A percentile compares a stretch with the other conserved stretches of the same genome.
These are phyloP conservation scores for Nineta flava DNA, from an alignment of 2,888 invertebrate species.

Conservation along the genomic window DNA sequence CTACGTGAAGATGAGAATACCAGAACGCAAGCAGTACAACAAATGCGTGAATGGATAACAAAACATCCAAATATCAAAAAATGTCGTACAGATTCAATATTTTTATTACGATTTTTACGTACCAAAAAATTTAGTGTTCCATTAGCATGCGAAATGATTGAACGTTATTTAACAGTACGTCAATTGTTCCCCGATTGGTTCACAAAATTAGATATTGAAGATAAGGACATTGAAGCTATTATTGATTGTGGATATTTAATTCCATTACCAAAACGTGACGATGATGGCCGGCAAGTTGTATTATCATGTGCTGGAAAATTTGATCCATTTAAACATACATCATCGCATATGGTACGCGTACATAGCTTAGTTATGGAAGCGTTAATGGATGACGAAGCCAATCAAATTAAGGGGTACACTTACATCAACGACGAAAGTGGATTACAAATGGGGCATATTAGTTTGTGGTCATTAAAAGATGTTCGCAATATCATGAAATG, in stretches of 20 bases:
- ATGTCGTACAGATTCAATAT: conserved; percentile 69
- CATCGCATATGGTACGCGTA: conserved; percentile 69
- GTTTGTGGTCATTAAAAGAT: conserved; percentile 67
- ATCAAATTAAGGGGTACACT: conserved; percentile 69
- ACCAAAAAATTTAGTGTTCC: conserved; percentile 80
- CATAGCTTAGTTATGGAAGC: conserved; percentile 77
- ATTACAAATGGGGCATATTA: conserved; percentile 68
- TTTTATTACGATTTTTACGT: conserved; percentile 68
- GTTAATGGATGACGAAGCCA: conserved; percentile 69
- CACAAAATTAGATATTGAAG: conserved; percentile 59
- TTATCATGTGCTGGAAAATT: conserved; percentile 65
- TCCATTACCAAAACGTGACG: conserved; percentile 56
- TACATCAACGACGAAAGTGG: conserved; percentile 72
- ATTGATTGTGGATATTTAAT: conserved; percentile 66
- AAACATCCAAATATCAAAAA: conserved; percentile 69
- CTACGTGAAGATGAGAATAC: conserved; percentile 64
- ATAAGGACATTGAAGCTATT: conserved; percentile 63
- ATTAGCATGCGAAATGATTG: conserved; percentile 72
- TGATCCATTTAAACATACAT: conserved; percentile 61
- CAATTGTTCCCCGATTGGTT: conserved; percentile 81
- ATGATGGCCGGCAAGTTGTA: conserved; percentile 59
- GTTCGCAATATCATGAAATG: conserved; percentile 61
- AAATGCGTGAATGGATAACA: conserved; percentile 67
- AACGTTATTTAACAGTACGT: conserved; percentile 70
- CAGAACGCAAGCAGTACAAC: conserved; percentile 55